phyloP scores from a whole-genome alignment of 2,113 vertebrate genomes.

The Grantiella picta region DNA sequence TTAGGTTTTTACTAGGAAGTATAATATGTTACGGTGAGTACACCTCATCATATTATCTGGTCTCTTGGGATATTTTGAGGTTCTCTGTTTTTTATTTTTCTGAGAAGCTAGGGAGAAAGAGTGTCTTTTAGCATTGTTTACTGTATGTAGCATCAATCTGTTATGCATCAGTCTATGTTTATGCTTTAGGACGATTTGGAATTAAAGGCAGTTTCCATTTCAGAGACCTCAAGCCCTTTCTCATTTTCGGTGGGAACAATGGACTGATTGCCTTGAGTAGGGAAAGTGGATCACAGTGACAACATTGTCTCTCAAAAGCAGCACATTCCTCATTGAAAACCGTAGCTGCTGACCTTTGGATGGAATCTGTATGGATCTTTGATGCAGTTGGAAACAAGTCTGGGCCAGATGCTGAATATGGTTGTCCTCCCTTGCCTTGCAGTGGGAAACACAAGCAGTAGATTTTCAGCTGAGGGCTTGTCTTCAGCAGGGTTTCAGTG shows the following conservation, averaged over 20 bases:
- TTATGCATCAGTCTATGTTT: not conserved
- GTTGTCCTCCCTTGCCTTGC: not conserved
- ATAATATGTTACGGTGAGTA: not conserved
- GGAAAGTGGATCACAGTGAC: conserved; percentile 6
- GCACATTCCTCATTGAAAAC: not conserved
- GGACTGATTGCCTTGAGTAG: not conserved
- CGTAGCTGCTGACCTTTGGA: not conserved
- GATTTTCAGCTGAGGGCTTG: conserved; percentile 23
- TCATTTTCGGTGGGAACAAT: not conserved
- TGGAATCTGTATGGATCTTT: not conserved
- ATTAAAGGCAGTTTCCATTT: not conserved
- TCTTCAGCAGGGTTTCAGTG: not conserved
- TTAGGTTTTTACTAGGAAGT: not conserved
- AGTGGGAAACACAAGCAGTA: not conserved
- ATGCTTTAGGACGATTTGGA: not conserved
- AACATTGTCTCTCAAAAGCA: not conserved
- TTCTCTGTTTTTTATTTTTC: not conserved
- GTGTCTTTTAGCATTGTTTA: not conserved
- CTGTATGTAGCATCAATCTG: not conserved
- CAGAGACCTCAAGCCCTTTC: not conserved
- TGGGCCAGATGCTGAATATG: not conserved
- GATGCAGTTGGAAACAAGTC: not conserved
- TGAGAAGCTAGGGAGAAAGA: not conserved
- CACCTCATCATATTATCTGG: not conserved
- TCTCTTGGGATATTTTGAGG: not conserved